Evolutionary conservation across 1,140 invertebrate genomes (phyloP), one percentile per base, ranked within the genome.

Genomic region (Neodiprion lecontei): DNA sequence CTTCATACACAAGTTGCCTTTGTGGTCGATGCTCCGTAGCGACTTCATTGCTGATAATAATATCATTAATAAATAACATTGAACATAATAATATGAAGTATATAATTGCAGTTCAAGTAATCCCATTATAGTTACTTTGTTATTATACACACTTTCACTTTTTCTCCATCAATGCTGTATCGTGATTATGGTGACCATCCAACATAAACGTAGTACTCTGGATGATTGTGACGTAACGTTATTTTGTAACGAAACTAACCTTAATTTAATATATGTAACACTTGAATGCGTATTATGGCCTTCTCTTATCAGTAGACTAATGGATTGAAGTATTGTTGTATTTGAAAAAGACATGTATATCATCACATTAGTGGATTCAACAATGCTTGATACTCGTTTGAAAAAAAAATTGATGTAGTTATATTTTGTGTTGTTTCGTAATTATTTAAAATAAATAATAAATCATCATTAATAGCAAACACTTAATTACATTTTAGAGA

Each of bases 221-320:
- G 11, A 40, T 40, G 28, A 17, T 61, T 61, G n/a, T 61, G n/a
- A 8, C 53, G 53, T 61, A 61, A 61, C 53, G 53, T 61, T 12
- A 14, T 9, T 61, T 61, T 61, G 53, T 61, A 8, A 61, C 9
- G n/a, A 14, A 17, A 61, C 53, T 61, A 61, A 61, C 53, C 4
- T 17, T 17, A 17, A 61, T 17, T 17, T 61, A 61, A 81, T 77
- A 74, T n/a, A 69, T 48, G 40, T 75, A 78, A 75, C 72, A 49
- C 65, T 72, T 61, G 53, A 61, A 67, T 74, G 72, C 76, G 53
- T 76, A 76, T 81, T 82, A 82, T 82, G 82, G 82, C 82, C 82
- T 82, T 76, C 82, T 83, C 80, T 83, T 82, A 82, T 82, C 76
- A 76, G 76, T 82, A 78, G 72, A 74, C 76, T 77, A 77, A 74